A percentile compares a stretch with the other conserved stretches of the same genome.
phyloP scores from a whole-genome alignment of 2,113 vertebrate species.

The Recurvirostra avosetta region DNA sequence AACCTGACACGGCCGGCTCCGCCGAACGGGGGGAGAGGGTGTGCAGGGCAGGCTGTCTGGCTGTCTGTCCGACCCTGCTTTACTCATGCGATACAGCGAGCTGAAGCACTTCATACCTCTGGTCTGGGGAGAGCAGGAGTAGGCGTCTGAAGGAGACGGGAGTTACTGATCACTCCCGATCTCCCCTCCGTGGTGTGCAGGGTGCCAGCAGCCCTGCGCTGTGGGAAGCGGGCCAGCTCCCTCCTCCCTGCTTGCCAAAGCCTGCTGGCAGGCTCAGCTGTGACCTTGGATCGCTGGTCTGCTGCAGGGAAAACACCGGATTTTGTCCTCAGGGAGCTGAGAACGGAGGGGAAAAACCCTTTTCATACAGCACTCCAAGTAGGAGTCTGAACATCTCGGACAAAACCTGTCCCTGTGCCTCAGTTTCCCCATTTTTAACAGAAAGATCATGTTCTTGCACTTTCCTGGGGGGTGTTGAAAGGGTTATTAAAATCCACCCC shows the following conservation, averaged over 20 bases:
- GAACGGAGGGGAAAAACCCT: neutral
- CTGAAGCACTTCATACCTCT: neutral
- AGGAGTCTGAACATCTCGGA: neutral
- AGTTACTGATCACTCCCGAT: neutral
- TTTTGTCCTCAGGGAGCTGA: neutral
- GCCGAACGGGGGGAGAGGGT: neutral
- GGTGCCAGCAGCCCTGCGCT: neutral
- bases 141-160: neutral
- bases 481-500: neutral
- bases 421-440: neutral
- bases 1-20: neutral
- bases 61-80: neutral
- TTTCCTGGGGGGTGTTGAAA: neutral
- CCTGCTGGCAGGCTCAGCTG: neutral
- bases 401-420: accelerated
- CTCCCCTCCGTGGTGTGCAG: neutral
- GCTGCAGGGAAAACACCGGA: neutral
- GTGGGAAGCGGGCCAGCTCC: neutral
- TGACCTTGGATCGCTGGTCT: neutral
- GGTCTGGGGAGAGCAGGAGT: neutral
- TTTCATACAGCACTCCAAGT: neutral
- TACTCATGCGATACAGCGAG: accelerated
- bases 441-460: neutral
- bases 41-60: neutral
- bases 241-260: neutral